Evolutionary conservation across 2,888 invertebrate species (phyloP).

Genomic region (Rhaphigaster nebulosa): DNA sequence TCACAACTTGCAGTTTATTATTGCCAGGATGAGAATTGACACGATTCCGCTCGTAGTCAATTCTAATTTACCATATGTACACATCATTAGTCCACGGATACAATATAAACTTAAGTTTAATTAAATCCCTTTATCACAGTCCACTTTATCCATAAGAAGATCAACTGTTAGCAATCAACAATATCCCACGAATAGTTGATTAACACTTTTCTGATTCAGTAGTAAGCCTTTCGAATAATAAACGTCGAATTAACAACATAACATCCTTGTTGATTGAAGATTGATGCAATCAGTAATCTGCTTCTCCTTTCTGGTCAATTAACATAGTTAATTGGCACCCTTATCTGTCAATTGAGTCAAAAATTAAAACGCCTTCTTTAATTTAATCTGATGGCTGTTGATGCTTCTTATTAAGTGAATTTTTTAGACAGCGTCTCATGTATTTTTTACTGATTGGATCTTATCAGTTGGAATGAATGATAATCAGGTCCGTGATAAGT

Average conservation of each 20-base stretch:
- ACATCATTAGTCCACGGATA: no score
- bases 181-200: background rate
- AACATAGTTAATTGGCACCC: slow-evolving; percentile 11
- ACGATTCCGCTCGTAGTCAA: no score
- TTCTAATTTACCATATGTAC: no score
- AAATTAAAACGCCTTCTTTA: background rate
- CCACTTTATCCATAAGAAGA: no score
- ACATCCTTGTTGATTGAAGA: slow-evolving; percentile 7
- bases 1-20: background rate
- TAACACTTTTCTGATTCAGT: background rate
- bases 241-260: slow-evolving; percentile 18
- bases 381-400: background rate
- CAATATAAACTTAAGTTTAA: no score
- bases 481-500: no score
- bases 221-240: background rate
- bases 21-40: background rate
- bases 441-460: background rate
- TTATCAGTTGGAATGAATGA: background rate
- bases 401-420: background rate
- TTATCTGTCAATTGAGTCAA: slow-evolving; percentile 34
- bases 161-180: background rate
- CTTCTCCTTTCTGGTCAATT: slow-evolving; percentile 6
- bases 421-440: background rate
- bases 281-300: slow-evolving; percentile 8
- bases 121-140: no score